Evolutionary conservation across 2,797 vertebrate species (phyloP).

Genomic region (Chelidonichthys spinosus): DNA sequence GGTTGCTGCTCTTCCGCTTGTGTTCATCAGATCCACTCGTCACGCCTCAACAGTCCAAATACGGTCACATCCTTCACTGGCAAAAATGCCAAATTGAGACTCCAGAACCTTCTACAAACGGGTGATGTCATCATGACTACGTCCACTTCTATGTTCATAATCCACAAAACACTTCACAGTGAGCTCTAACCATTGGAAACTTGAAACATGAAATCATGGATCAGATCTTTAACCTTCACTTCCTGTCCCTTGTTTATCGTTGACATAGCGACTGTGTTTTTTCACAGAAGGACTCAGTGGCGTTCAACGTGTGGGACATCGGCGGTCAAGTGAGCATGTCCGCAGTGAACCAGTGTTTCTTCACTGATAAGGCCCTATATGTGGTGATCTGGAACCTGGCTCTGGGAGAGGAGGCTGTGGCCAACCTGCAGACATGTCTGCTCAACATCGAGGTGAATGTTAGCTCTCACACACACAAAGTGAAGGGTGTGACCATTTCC

Average conservation of each 20-base stretch:
- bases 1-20: too few species aligned
- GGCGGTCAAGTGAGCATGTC: slow-evolving; percentile 94
- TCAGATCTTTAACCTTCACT: background rate
- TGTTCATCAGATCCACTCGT: too few species aligned
- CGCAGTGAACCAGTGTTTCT: slow-evolving; percentile 98
- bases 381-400: slow-evolving; percentile 98
- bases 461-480: slow-evolving; percentile 45
- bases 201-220: too few species aligned
- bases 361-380: slow-evolving; percentile 97
- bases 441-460: slow-evolving; percentile 95
- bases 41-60: too few species aligned
- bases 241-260: background rate
- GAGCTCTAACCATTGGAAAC: too few species aligned
- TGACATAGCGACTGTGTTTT: background rate
- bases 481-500: slow-evolving; percentile 19
- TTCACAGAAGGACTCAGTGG: slow-evolving; percentile 89
- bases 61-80: too few species aligned
- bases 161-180: too few species aligned
- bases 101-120: too few species aligned
- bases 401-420: slow-evolving; percentile 95
- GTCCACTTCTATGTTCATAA: too few species aligned
- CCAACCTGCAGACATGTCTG: slow-evolving; percentile 95
- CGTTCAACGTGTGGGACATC: slow-evolving; percentile 96
- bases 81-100: too few species aligned
- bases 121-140: too few species aligned